phyloP scores from a whole-genome alignment of 2,113 vertebrate genomes.

The Guaruba guarouba region DNA sequence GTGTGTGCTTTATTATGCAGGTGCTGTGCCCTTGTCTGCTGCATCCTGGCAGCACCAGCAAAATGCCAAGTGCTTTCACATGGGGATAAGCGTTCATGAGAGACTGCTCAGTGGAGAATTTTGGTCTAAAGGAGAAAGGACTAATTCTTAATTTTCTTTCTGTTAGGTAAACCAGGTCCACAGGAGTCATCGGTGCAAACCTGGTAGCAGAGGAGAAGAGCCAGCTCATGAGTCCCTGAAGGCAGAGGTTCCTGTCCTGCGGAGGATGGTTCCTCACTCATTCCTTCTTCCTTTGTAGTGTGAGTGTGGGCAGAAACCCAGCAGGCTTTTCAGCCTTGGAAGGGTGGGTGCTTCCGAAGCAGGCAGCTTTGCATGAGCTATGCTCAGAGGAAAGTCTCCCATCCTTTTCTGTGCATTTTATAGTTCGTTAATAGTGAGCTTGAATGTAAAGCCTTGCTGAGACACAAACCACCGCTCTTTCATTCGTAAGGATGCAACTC shows the following conservation, averaged over 20 bases:
- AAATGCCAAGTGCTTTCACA: rapidly evolving
- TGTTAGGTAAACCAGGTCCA: rapidly evolving
- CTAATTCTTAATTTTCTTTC: neutral
- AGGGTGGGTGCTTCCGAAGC: rapidly evolving
- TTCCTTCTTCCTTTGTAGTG: rapidly evolving
- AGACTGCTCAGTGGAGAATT: rapidly evolving
- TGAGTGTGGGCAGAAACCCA: rapidly evolving
- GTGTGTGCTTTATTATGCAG: rapidly evolving
- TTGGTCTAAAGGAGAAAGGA: neutral
- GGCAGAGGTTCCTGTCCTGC: rapidly evolving
- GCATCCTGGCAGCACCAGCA: rapidly evolving
- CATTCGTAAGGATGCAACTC: rapidly evolving
- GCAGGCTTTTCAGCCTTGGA: neutral
- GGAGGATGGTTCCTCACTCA: rapidly evolving
- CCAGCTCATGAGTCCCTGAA: rapidly evolving
- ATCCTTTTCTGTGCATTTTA: rapidly evolving
- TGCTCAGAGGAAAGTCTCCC: neutral
- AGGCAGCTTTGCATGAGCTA: neutral
- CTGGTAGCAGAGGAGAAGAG: neutral
- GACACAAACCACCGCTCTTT: rapidly evolving
- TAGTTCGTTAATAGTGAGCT: neutral
- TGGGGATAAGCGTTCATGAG: neutral
- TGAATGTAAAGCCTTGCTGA: neutral
- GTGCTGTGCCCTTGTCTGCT: rapidly evolving
- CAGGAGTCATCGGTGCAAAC: rapidly evolving